These are phyloP conservation scores for Ondatra zibethicus DNA, from an alignment of 2,113 vertebrate genomes.

Conservation along the genomic window DNA sequence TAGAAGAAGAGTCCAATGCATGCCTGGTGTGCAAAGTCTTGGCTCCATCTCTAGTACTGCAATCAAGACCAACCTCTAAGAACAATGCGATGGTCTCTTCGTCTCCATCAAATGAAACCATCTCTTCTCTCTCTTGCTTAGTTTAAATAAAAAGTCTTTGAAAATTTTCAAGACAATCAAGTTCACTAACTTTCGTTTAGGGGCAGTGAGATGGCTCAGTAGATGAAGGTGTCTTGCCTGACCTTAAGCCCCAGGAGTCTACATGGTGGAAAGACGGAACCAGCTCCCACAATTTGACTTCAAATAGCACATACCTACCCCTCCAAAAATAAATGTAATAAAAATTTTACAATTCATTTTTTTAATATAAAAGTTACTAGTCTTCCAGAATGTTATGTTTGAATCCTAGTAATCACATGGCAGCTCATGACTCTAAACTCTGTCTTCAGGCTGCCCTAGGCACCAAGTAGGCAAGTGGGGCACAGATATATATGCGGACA, in stretches of 20 bases:
- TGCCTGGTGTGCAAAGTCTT: background rate
- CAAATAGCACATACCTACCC: background rate
- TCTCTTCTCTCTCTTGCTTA: background rate
- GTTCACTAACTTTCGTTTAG: background rate
- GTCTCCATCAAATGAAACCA: background rate
- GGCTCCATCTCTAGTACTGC: background rate
- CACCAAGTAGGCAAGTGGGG: too few species aligned
- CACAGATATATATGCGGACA: background rate
- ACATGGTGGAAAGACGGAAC: background rate
- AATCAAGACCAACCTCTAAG: background rate
- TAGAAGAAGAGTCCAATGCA: background rate
- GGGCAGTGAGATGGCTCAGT: background rate
- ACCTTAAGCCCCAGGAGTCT: background rate
- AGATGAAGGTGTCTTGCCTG: background rate
- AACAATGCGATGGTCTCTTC: background rate
- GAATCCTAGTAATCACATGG: too few species aligned
- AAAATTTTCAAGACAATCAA: background rate
- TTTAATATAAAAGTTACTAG: background rate
- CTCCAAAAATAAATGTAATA: background rate
- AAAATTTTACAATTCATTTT: too few species aligned
- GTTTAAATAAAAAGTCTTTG: conserved; percentile 29
- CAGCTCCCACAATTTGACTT: background rate
- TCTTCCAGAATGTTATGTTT: background rate
- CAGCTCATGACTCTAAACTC: too few species aligned
- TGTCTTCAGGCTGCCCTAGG: too few species aligned